Percentiles rank a stretch among this genome's conserved stretches.
Conservation (phyloP, 2,113 vertebrate genomes). For the Phaethornis superciliosus region DNA sequence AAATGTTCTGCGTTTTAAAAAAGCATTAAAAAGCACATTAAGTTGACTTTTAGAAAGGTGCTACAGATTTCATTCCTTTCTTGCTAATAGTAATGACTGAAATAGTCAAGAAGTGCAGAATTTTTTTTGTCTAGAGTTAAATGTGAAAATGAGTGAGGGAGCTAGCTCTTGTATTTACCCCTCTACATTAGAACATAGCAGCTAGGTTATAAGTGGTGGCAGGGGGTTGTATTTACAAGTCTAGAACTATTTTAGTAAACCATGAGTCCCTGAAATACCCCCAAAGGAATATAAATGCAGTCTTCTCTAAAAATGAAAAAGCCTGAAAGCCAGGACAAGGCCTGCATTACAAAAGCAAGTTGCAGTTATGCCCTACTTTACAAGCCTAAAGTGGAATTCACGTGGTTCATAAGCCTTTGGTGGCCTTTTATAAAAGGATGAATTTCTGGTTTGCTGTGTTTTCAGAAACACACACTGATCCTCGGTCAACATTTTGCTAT, state of each 20-base stretch:
- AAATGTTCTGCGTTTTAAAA: slow-evolving; percentile 56
- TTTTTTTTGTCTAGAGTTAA: slow-evolving; percentile 76
- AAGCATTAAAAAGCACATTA: slow-evolving; percentile 63
- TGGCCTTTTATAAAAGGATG: background rate
- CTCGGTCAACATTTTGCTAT: background rate
- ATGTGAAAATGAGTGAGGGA: slow-evolving; percentile 45
- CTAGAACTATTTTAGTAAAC: background rate
- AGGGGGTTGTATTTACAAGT: background rate
- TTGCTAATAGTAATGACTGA: slow-evolving; percentile 78
- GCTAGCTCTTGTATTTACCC: background rate
- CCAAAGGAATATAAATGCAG: background rate
- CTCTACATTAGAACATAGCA: background rate
- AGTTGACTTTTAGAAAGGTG: slow-evolving; percentile 76
- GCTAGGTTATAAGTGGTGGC: background rate
- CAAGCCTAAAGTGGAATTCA: background rate
- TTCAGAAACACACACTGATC: background rate
- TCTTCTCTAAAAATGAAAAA: background rate
- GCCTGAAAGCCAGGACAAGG: background rate
- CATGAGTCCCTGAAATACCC: background rate
- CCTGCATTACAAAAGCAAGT: background rate
- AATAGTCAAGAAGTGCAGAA: slow-evolving; percentile 77
- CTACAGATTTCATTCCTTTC: slow-evolving; percentile 75
- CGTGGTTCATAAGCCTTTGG: background rate
- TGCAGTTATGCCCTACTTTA: slow-evolving; percentile 1
- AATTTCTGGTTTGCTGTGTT: background rate